Percentiles rank a stretch among this genome's conserved stretches.
Evolutionary conservation across 1,140 invertebrate species (phyloP).

Genomic region (Helicoverpa armigera): DNA sequence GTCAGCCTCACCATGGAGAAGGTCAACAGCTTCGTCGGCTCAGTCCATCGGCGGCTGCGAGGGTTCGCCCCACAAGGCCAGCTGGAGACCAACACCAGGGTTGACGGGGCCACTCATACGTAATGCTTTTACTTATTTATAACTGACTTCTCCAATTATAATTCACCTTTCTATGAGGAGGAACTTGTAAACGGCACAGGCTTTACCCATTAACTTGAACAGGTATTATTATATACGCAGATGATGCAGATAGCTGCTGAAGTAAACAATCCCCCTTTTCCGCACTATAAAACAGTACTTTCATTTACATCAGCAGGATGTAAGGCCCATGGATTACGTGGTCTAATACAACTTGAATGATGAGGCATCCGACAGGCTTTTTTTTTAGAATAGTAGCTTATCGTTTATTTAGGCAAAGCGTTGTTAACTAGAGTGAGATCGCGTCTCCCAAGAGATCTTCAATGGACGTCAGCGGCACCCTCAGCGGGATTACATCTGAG

Average conservation of each 20-base stretch:
- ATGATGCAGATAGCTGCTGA: no score
- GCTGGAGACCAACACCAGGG: not conserved
- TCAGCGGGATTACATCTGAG: not conserved
- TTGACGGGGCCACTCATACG: slow-evolving; percentile 59
- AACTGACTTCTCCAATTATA: not conserved
- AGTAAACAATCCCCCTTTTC: no score
- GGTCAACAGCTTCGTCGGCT: slow-evolving; percentile 75
- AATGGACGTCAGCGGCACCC: slow-evolving; percentile 55
- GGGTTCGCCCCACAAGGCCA: slow-evolving; percentile 53
- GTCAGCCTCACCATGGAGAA: slow-evolving; percentile 65
- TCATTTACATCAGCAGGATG: no score
- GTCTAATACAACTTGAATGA: not conserved
- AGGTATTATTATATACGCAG: no score
- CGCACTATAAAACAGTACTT: no score
- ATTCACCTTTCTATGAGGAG: not conserved
- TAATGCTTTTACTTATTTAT: slow-evolving; percentile 53
- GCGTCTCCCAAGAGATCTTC: slow-evolving; percentile 55
- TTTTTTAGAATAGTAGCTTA: not conserved
- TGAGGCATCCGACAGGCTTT: not conserved
- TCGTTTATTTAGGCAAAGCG: slow-evolving; percentile 62
- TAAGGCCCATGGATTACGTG: no score
- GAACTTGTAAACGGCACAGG: not conserved
- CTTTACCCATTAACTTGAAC: no score
- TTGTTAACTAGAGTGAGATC: slow-evolving; percentile 77
- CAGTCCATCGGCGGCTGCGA: slow-evolving; percentile 71